Percentiles rank a stretch among this genome's conserved stretches.
These are phyloP conservation scores for Poeciliopsis presidionis DNA, from an alignment of 2,797 vertebrate genomes.

Conservation along the genomic window DNA sequence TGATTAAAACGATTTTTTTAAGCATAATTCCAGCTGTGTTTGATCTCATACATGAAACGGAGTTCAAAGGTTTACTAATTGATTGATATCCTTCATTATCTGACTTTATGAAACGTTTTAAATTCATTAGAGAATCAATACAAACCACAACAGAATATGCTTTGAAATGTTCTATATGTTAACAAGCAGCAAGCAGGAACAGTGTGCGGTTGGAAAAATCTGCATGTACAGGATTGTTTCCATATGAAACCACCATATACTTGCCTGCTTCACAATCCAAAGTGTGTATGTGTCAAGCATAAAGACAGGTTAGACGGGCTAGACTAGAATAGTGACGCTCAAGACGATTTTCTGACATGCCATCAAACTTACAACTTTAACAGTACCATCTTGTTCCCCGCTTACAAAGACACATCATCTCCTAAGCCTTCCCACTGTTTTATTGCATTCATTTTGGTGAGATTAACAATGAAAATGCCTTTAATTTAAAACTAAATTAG, in stretches of 20 bases:
- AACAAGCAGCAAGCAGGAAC: not conserved
- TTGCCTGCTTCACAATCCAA: constrained; percentile 17
- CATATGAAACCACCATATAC: not conserved
- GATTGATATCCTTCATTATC: constrained; percentile 47
- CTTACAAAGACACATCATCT: not conserved
- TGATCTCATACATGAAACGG: constrained; percentile 26
- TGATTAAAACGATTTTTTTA: not conserved
- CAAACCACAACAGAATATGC: constrained; percentile 17
- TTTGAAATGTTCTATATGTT: not conserved
- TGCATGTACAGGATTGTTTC: not conserved
- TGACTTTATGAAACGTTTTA: constrained; percentile 30
- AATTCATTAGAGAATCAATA: constrained; percentile 47
- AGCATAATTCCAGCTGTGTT: not conserved
- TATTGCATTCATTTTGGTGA: not conserved
- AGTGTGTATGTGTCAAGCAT: not conserved
- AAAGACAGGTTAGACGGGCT: constrained; percentile 31
- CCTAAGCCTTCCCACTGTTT: not conserved
- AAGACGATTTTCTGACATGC: constrained; percentile 11
- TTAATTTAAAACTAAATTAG: not conserved
- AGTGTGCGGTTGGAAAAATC: no score
- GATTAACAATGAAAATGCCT: not conserved
- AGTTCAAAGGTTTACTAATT: constrained; percentile 19
- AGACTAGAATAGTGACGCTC: constrained; percentile 15
- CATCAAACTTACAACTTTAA: not conserved
- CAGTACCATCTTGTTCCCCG: not conserved